Evolutionary conservation across 2,888 invertebrate species (phyloP).

Genomic region (Melanophora roralis): DNA sequence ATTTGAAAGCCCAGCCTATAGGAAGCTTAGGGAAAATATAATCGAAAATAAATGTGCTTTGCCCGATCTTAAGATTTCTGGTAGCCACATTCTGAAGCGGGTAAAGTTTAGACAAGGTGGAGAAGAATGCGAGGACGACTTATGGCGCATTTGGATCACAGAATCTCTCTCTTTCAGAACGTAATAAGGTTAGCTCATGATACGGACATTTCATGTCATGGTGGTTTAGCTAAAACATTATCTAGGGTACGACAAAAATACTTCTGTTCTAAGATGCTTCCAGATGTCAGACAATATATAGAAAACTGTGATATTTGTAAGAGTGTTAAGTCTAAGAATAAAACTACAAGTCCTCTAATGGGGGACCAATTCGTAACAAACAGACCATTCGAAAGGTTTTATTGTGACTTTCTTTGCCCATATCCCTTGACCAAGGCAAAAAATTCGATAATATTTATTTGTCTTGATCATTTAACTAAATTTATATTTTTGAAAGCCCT

Average conservation of each 20-base stretch:
- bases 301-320: background rate
- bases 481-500: too few species aligned
- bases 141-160: conserved; percentile 22
- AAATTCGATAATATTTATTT: too few species aligned
- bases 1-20: background rate
- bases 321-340: background rate
- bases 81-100: background rate
- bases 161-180: background rate
- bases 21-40: background rate
- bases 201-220: too few species aligned
- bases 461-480: too few species aligned
- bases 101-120: background rate
- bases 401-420: background rate
- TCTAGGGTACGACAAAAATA: background rate
- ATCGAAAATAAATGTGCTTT: background rate
- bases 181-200: too few species aligned
- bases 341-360: background rate
- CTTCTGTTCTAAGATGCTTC: background rate
- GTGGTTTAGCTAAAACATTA: too few species aligned
- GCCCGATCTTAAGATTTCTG: background rate
- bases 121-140: background rate
- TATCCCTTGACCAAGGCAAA: background rate
- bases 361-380: background rate
- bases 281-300: background rate
- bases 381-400: background rate